A percentile compares a stretch with the other conserved stretches of the same genome.
Evolutionary conservation across 2,113 vertebrate genomes (phyloP).

Genomic region (Xiphorhynchus elegans): DNA sequence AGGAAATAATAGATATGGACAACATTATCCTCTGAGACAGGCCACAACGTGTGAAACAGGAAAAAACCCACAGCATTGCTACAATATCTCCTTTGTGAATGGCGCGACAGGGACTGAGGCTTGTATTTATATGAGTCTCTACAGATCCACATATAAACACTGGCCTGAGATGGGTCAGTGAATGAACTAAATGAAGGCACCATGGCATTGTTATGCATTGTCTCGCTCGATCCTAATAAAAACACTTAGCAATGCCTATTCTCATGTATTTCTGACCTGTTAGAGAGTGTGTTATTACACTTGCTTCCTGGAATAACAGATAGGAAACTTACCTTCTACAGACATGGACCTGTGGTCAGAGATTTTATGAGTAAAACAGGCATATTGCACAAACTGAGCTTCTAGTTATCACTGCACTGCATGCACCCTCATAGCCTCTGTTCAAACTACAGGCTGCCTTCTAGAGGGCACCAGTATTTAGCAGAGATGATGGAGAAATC

Average conservation of each 20-base stretch:
- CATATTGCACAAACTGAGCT: neutral
- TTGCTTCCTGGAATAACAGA: constrained; percentile 18
- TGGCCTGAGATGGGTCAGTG: constrained; percentile 48
- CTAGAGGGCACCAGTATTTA: neutral
- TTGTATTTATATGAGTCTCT: constrained; percentile 31
- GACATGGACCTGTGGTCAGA: neutral
- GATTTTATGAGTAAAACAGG: neutral
- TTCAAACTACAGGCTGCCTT: constrained; percentile 3
- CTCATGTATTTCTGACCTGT: constrained; percentile 36
- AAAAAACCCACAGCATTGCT: neutral
- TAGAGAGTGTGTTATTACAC: neutral
- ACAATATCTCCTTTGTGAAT: constrained; percentile 54
- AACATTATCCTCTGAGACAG: constrained; percentile 48
- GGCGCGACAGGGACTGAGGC: constrained; percentile 48
- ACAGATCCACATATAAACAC: constrained; percentile 20
- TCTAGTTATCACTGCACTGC: neutral
- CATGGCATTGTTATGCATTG: constrained; percentile 22
- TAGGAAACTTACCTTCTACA: neutral
- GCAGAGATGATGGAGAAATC: neutral
- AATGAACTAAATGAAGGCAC: constrained; percentile 38
- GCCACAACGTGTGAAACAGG: neutral
- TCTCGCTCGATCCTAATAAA: constrained; percentile 31
- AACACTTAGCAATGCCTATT: constrained; percentile 21
- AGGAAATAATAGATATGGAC: constrained; percentile 40
- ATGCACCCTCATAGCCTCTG: neutral